Evolutionary conservation across 2,797 vertebrate genomes (phyloP).

Genomic region (Neosilurus mollespiculum): DNA sequence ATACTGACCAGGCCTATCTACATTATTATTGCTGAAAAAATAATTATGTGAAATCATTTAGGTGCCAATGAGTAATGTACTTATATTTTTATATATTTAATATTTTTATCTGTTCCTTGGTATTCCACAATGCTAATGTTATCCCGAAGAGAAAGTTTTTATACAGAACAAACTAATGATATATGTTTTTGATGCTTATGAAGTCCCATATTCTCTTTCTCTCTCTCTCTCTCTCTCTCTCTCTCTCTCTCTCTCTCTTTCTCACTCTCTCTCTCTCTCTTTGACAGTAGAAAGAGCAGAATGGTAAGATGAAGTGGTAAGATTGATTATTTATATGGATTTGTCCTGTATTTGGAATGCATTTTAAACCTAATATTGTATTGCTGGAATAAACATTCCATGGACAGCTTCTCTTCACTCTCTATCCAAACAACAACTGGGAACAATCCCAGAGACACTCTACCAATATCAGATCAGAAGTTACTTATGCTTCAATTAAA

Average conservation of each 20-base stretch:
- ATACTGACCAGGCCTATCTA: background rate
- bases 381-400: background rate
- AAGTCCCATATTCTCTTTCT: constrained; percentile 85
- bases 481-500: background rate
- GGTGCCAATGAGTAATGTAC: background rate
- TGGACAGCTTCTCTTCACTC: background rate
- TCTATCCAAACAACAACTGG: background rate
- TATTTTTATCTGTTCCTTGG: background rate
- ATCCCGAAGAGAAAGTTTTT: background rate
- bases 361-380: background rate
- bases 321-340: constrained; percentile 87
- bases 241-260: too few relatives aligned
- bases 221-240: too few relatives aligned
- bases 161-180: background rate
- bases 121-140: background rate
- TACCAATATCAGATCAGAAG: background rate
- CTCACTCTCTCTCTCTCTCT: background rate
- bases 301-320: constrained; percentile 73
- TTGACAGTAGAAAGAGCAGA: constrained; percentile 90
- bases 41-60: background rate
- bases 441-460: background rate
- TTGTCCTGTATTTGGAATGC: constrained; percentile 84
- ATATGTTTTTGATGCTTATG: constrained; percentile 89
- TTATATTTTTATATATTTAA: background rate
- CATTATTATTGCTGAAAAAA: background rate